These are phyloP conservation scores for Calidris pugnax DNA, from an alignment of 2,113 vertebrate species.

Conservation along the genomic window DNA sequence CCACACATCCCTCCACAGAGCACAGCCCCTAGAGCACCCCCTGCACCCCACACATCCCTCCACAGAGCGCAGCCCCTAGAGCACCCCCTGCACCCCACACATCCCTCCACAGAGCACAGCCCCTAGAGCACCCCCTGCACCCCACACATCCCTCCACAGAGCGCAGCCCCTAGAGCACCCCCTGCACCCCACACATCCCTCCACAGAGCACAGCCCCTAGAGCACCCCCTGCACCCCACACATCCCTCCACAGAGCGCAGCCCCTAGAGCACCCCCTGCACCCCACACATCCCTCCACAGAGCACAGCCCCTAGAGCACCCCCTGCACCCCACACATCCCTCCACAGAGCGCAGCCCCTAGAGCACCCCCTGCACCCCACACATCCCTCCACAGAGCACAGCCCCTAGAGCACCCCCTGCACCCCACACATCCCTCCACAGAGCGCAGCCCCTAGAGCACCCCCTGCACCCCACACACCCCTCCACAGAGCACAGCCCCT, in stretches of 20 bases:
- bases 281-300: background rate
- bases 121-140: background rate
- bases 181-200: background rate
- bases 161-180: background rate
- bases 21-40: background rate
- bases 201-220: background rate
- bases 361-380: too few species aligned
- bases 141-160: background rate
- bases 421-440: background rate
- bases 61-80: background rate
- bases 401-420: too few species aligned
- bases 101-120: background rate
- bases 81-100: background rate
- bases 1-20: background rate
- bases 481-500: background rate
- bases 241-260: too few species aligned
- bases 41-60: background rate
- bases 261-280: too few species aligned
- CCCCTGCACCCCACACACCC: background rate
- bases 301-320: too few species aligned
- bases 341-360: too few species aligned
- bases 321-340: background rate
- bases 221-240: too few species aligned
- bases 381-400: background rate
- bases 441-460: background rate